Evolutionary conservation across 1,140 invertebrate species (phyloP), one percentile per base, ranked within the genome.

Genomic region (Lanistes nyassanus): DNA sequence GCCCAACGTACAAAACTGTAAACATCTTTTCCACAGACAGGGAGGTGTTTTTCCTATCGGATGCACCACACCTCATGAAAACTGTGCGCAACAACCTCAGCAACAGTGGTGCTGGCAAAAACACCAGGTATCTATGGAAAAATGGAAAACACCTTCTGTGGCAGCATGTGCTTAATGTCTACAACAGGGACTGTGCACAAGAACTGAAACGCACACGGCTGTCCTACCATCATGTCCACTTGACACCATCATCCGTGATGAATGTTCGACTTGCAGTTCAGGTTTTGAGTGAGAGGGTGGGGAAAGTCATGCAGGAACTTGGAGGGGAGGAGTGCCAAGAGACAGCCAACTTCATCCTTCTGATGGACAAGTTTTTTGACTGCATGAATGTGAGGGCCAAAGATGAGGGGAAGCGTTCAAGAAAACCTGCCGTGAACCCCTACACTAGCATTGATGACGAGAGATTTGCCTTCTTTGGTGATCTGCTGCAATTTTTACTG

Each of bases 11-110:
- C 60, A 73, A 55, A 56, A 36, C 60, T 53, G 21, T 36, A 29
- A 42, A 65, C n/a, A 11, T 42, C 3, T 53, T 55, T 69, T 3
- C 58, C 51, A 26, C 23, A 42, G 71, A 77, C 21, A 37, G 76
- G 53, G n/a, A 47, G 13, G 29, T 77, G 2, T 74, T 42, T 66
- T 77, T 77, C 42, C 29, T 77, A 26, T 74, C 71, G 16, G 71
- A 74, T 60, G 42, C 65, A 21, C 76, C 76, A 31, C 76, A 77
- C 34, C 65, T 77, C 5, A 36, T 77, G 7, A 77, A 77, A 26
- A 77, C 76, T 23, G 29, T 77, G 2, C 65, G 71, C 47, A 77
- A 77, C 29, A 77, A 77, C 55, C 31, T 74, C 3, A 23, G 36
- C 31, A 74, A 37, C 26, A 74, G 71, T 19, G 58, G 58, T 21